These are phyloP conservation scores for Euleptes europaea DNA, from an alignment of 2,113 vertebrate species.

Conservation along the genomic window DNA sequence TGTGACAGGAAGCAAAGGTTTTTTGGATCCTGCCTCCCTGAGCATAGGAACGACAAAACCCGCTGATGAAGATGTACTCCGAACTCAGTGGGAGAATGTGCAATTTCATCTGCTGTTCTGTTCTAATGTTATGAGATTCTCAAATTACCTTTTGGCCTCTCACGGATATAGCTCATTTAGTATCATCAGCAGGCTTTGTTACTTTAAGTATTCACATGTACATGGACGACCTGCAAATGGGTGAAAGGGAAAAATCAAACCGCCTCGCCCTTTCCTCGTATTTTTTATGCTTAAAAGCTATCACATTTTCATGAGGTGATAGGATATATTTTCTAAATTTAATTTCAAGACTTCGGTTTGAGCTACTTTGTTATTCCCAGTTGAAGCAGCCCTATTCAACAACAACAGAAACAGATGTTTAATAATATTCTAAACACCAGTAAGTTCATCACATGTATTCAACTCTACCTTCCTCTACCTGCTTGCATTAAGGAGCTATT, in stretches of 20 bases:
- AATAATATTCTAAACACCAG: slow-evolving; percentile 44
- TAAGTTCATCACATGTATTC: slow-evolving; percentile 40
- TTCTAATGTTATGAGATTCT: background rate
- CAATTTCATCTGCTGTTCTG: background rate
- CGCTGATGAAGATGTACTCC: too few relatives aligned
- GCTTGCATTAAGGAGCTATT: slow-evolving; percentile 5
- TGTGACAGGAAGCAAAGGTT: too few relatives aligned
- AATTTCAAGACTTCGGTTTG: slow-evolving; percentile 57
- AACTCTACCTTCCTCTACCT: slow-evolving; percentile 41
- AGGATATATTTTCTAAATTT: slow-evolving; percentile 53
- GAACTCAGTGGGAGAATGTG: too few relatives aligned
- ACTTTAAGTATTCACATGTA: background rate
- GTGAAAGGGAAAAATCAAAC: background rate
- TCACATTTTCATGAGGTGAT: slow-evolving; percentile 40
- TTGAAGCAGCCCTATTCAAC: slow-evolving; percentile 43
- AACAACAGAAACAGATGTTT: slow-evolving; percentile 59
- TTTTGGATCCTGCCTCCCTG: too few relatives aligned
- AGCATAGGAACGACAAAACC: too few relatives aligned
- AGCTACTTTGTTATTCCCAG: slow-evolving; percentile 38
- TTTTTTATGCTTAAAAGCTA: slow-evolving; percentile 49
- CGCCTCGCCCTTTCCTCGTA: slow-evolving; percentile 10
- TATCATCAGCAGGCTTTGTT: background rate
- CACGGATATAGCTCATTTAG: background rate
- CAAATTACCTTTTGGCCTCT: background rate
- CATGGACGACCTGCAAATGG: background rate